phyloP scores from a whole-genome alignment of 2,888 invertebrate species.

The Eristalis tenax region DNA sequence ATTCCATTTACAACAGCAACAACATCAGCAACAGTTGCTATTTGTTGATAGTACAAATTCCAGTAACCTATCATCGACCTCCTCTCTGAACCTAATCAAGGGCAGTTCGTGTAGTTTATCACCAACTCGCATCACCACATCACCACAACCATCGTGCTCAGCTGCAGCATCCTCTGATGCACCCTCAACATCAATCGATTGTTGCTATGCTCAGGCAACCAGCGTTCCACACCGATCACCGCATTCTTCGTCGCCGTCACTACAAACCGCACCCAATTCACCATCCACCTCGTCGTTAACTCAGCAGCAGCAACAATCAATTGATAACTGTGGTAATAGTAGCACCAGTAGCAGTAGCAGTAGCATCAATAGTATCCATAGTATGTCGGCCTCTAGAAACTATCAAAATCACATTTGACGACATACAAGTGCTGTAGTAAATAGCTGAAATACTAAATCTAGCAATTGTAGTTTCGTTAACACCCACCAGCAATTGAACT shows the following conservation, averaged over 20 bases:
- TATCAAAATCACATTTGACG: constrained; percentile 73
- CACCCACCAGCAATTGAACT: constrained; percentile 29
- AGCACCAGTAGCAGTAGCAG: constrained; percentile 64
- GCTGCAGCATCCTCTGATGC: constrained; percentile 21
- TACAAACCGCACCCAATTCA: constrained; percentile 9
- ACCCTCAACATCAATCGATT: constrained; percentile 73
- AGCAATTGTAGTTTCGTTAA: constrained; percentile 56
- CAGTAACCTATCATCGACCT: constrained; percentile 74
- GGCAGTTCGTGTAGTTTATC: constrained; percentile 72
- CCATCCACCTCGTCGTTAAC: constrained; percentile 29
- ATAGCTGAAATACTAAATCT: constrained; percentile 68
- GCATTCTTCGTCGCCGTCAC: constrained; percentile 1
- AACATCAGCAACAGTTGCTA: constrained; percentile 72
- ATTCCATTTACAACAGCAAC: constrained; percentile 82
- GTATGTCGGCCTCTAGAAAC: constrained; percentile 60
- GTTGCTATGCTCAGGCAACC: constrained; percentile 73
- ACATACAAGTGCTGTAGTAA: constrained; percentile 59
- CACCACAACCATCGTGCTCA: constrained; percentile 15
- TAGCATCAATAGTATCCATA: constrained; percentile 69
- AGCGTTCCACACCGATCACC: constrained; percentile 56
- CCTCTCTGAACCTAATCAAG: constrained; percentile 75
- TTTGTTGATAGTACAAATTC: constrained; percentile 75
- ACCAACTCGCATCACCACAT: constrained; percentile 37
- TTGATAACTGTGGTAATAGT: constrained; percentile 73
- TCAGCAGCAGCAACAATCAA: constrained; percentile 55